Evolutionary conservation across 1,140 invertebrate species (phyloP), one percentile per base, ranked within the genome.

Genomic region (Drosophila erecta): DNA sequence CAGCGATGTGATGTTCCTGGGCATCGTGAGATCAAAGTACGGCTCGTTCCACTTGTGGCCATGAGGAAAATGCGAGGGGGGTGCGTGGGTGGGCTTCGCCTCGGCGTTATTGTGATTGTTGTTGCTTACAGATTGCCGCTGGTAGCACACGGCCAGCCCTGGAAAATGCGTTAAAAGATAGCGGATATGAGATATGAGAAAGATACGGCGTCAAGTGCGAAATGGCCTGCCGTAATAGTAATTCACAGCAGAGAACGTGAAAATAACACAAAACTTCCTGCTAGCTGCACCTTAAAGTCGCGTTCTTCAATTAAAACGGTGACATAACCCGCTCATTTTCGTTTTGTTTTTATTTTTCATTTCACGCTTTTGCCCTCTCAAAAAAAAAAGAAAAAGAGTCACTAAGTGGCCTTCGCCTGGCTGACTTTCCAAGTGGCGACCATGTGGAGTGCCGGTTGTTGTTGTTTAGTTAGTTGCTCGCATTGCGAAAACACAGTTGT

Each of bases 11-110:
- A 98, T 96, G 92, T 98, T 98, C 74, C 95, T 93, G 6, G 96
- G 95, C 24, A 95, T 96, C 62, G 96, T 95, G 87, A 97, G 95
- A 92, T 98, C 97, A 92, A 98, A 98, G 91, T 96, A 97, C 4
- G 97, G 97, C 77, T 92, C 92, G 64, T 90, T 92, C 92, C 91
- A 92, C 65, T 92, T 92, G 75, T 92, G 86, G 54, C 90, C 90
- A 67, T 91, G 85, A 17, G 87, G 77, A 74, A 90, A 92, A 79
- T 92, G 89, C 54, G 79, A 72, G 50, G 87, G 81, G 17, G 91
- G 91, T 60, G 84, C 65, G 76, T 92, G 91, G 73, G 91, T 92
- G 59, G 89, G 86, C 69, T 92, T 92, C 46, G 83, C 47, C 50
- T 92, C 89, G 24, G 80, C 78, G 76, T 90, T 92, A 54, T 92